A percentile compares a stretch with the other conserved stretches of the same genome.
These are phyloP conservation scores for Hydrophis major DNA, from an alignment of 2,797 vertebrate species.

Conservation along the genomic window DNA sequence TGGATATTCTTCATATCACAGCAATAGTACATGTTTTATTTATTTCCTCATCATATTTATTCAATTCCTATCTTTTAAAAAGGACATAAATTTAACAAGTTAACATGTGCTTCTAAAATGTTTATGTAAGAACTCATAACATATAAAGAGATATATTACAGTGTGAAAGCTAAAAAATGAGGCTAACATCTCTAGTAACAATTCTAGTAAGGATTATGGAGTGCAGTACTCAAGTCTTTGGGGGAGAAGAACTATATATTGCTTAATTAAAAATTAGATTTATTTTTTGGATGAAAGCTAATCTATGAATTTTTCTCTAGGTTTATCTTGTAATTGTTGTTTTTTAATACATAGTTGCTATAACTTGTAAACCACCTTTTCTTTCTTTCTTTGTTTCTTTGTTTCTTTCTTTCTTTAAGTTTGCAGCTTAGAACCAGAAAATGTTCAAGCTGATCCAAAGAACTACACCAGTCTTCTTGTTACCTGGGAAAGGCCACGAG, in stretches of 20 bases:
- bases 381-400: too few species aligned
- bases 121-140: not conserved
- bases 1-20: not conserved
- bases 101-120: not conserved
- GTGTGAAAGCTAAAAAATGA: not conserved
- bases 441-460: slow-evolving; percentile 82
- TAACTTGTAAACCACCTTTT: not conserved
- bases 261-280: not conserved
- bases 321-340: not conserved
- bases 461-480: slow-evolving; percentile 92
- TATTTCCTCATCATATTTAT: not conserved
- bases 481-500: slow-evolving; percentile 92
- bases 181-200: not conserved
- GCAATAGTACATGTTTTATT: not conserved
- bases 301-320: not conserved
- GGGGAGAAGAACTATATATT: not conserved
- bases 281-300: not conserved
- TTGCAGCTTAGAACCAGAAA: slow-evolving; percentile 96
- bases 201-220: not conserved
- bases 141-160: not conserved
- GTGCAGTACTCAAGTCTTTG: not conserved
- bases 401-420: slow-evolving; percentile 69
- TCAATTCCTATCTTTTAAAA: not conserved
- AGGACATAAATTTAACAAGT: not conserved
- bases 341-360: not conserved